Base-by-base conservation (phyloP, 1,140 invertebrate genomes). In the Drosophila nebulosa region DNA sequence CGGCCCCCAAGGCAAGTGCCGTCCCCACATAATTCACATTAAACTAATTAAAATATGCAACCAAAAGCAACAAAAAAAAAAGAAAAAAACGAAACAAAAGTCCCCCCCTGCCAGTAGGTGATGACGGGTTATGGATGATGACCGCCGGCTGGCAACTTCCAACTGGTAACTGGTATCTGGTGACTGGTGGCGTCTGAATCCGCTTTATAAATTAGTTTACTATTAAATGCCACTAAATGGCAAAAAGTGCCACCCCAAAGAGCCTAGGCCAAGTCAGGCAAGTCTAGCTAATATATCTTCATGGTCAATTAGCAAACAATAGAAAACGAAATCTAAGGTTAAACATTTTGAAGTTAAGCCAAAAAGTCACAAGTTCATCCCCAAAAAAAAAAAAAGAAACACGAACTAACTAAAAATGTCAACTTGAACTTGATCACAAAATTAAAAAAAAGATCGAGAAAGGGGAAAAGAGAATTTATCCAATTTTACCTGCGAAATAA, bases 271-370 rank as follows among this genome's bases (percentile, higher is more conserved):
- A 39, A 66, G 21, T 27, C 27, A 24, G 36, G 27, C 27, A 32
- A 57, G 74, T 46, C 56, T 50, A 18, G n/a, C 61, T 53, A 69
- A 60, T 69, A 35, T 63, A 73, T 67, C 67, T 88, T 86, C 81
- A 86, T 78, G 81, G 81, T 80, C 81, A 86, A 86, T 86, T 86
- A 86, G 78, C 81, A 88, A 81, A 67, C 81, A 67, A 88, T 71
- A 75, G 74, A 88, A 78, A 63, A 59, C 24, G 56, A 36, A 35
- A 51, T 46, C 35, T 14, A 52, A 52, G 64, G 64, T 68, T 76
- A 62, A 75, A 75, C 73, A 69, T 76, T 69, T 69, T 32, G n/a
- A 46, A 59, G 55, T 75, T 58, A 69, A 46, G 46, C 39, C 39
- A 46, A 75, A 75, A 59, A 52, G 72, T 75, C 71, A 74, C 53